phyloP scores from a whole-genome alignment of 2,797 vertebrate genomes.

The Leuciscus waleckii region DNA sequence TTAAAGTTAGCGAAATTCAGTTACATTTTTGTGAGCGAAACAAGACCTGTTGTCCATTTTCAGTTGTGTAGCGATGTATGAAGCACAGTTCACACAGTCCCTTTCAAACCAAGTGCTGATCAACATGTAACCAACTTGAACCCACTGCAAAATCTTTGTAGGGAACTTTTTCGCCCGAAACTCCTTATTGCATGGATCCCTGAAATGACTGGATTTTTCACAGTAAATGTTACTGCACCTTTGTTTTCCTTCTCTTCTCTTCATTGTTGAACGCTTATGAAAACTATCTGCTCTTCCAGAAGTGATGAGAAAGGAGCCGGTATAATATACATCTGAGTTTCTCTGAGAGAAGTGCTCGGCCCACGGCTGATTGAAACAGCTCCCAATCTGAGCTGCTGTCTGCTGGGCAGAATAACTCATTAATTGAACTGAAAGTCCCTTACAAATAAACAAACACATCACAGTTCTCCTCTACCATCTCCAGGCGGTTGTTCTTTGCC shows the following conservation, averaged over 20 bases:
- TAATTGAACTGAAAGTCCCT: slow-evolving; percentile 53
- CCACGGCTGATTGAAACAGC: slow-evolving; percentile 44
- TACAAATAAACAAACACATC: slow-evolving; percentile 49
- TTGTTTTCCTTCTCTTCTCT: slow-evolving; percentile 15
- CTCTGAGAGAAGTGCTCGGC: slow-evolving; percentile 12
- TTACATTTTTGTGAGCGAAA: not conserved
- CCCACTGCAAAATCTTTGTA: not conserved
- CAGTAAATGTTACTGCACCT: not conserved
- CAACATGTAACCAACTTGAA: not conserved
- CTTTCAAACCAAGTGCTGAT: not conserved
- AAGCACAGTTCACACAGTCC: not conserved
- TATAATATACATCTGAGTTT: slow-evolving; percentile 13
- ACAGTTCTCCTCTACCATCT: slow-evolving; percentile 36
- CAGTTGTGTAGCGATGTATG: not conserved
- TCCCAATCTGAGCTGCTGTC: slow-evolving; percentile 13
- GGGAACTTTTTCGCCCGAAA: not conserved
- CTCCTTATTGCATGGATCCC: not conserved
- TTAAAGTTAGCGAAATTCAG: not conserved
- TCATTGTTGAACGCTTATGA: slow-evolving; percentile 19
- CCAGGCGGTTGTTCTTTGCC: slow-evolving; percentile 40
- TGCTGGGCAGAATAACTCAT: slow-evolving; percentile 36
- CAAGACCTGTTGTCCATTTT: not conserved
- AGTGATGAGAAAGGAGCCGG: not conserved
- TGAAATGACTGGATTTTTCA: not conserved
- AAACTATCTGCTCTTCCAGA: slow-evolving; percentile 32